These are phyloP conservation scores for Callocephalon fimbriatum DNA, from an alignment of 2,113 vertebrate genomes.

Conservation along the genomic window DNA sequence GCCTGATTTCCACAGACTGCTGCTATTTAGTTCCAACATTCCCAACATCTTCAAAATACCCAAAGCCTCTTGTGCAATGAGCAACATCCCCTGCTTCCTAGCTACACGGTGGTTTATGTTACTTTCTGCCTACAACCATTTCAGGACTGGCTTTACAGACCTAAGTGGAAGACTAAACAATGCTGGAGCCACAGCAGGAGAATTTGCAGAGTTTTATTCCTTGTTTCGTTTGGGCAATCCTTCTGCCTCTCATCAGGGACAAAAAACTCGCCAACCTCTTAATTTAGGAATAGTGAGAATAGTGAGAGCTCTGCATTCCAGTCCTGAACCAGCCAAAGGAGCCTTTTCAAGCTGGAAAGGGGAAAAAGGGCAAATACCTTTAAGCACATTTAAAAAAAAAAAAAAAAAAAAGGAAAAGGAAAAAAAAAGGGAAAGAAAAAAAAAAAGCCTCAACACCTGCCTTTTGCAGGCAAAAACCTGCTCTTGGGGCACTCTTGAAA, in stretches of 20 bases:
- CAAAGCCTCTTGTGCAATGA: conserved; percentile 63
- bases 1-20: conserved; percentile 61
- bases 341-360: conserved; percentile 36
- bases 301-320: conserved; percentile 44
- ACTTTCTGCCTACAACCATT: conserved; percentile 65
- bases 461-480: conserved; percentile 59
- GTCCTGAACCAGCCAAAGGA: conserved; percentile 16
- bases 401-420: background rate
- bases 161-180: conserved; percentile 74
- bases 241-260: conserved; percentile 70
- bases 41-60: conserved; percentile 67
- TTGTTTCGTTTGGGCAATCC: conserved; percentile 69
- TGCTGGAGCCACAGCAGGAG: conserved; percentile 65
- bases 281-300: conserved; percentile 52
- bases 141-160: conserved; percentile 64
- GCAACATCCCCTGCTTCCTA: conserved; percentile 57
- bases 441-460: conserved; percentile 40
- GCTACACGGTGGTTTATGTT: conserved; percentile 65
- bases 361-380: conserved; percentile 57
- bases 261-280: conserved; percentile 58
- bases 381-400: background rate
- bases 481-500: conserved; percentile 43
- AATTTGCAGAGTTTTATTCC: conserved; percentile 64
- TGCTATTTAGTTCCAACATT: conserved; percentile 54
- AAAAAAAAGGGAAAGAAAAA: background rate